Conservation (phyloP, 2,797 vertebrate genomes). For the Silurus aristotelis region DNA sequence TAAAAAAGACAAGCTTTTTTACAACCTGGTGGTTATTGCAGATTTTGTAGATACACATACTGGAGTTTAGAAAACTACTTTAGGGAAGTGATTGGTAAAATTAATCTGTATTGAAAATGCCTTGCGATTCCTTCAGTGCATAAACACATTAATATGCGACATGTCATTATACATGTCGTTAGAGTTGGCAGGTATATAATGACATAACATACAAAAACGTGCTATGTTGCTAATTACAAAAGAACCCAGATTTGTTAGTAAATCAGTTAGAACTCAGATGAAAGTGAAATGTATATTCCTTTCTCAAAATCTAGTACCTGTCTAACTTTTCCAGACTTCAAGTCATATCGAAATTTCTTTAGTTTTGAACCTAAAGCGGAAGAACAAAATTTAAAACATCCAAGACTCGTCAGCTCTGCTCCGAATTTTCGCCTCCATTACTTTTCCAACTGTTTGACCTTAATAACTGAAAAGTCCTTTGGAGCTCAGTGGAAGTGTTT, state of each 20-base stretch:
- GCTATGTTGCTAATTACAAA: no score
- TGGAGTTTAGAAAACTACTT: neutral
- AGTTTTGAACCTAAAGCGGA: neutral
- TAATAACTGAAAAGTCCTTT: constrained; percentile 2
- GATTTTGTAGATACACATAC: neutral
- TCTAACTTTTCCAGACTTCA: no score
- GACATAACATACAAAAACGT: no score
- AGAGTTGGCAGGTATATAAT: neutral
- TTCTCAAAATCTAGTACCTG: no score
- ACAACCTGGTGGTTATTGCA: neutral
- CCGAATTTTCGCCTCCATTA: neutral
- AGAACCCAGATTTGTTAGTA: no score
- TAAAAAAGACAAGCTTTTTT: neutral
- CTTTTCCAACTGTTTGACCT: constrained; percentile 4
- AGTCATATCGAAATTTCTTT: neutral
- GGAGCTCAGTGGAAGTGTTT: constrained; percentile 15
- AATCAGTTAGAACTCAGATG: no score
- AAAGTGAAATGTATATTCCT: no score
- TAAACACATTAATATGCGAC: neutral
- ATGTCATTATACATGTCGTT: no score
- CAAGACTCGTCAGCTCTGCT: neutral
- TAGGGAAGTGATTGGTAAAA: neutral
- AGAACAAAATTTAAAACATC: neutral
- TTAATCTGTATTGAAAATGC: neutral
- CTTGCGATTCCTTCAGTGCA: no score